Base-by-base conservation (phyloP, 2,888 invertebrate genomes). In the Lycia hirtaria region DNA sequence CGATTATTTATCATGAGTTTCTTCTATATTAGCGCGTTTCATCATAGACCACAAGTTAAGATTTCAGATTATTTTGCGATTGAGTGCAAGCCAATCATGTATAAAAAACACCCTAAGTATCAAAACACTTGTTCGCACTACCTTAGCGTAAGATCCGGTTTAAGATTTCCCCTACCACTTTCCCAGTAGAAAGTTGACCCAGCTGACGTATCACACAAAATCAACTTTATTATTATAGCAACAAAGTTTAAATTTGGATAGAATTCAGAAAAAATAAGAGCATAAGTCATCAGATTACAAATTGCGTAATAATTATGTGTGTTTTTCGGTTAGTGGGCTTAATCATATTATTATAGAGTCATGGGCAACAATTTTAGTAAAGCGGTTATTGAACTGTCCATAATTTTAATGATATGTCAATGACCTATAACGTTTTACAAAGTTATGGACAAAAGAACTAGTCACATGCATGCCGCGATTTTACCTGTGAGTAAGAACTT, bases 311-410 rank as follows among this genome's bases (percentile, higher is more conserved):
- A 60, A 60, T 68, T 71, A 80, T 78, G 80, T 85, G 56, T 83
- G 85, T 88, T 79, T 84, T 74, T 81, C 82, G 88, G 88, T 87
- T 82, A 87, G 78, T 81, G 77, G 82, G 77, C 74, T 76, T 72
- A 71, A 62, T 65, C 66, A 72, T 45, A n/a, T n/a, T n/a, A n/a
- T n/a, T n/a, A 7, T 37, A 9, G 58, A 60, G 54, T 62, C 64
- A 54, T 38, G 65, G 66, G 22, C 64, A 68, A 15, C 41, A 22
- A 45, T 61, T 57, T 60, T 51, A 44, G 52, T 38, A 52, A 28
- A 5, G 32, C 57, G 68, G 72, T 71, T 56, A 40, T 62, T 71
- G 72, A 75, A 71, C 60, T 66, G 38, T 14, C 3, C 4, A 9
- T 9, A 2, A 9, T 37, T 41, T 19, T 57, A 28, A 41, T 56